These are phyloP conservation scores for Tachysurus vachellii DNA, from an alignment of 2,113 vertebrate species.

Conservation along the genomic window DNA sequence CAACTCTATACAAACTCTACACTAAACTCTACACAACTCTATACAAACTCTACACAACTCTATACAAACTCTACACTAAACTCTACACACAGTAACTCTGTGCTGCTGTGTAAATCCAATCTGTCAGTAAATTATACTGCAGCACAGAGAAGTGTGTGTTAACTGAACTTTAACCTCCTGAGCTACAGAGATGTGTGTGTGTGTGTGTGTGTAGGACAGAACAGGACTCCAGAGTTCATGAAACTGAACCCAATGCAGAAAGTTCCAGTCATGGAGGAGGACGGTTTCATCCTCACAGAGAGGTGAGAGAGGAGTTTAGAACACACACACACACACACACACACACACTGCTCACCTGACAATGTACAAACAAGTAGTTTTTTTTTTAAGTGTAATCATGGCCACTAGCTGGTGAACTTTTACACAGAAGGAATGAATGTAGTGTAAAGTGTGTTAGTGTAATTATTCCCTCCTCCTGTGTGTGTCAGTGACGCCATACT, in stretches of 20 bases:
- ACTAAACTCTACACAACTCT: background rate
- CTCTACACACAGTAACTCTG: too few relatives aligned
- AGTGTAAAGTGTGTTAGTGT: too few relatives aligned
- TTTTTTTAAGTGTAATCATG: background rate
- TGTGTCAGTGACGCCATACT: slow-evolving; percentile 72
- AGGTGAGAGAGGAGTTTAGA: slow-evolving; percentile 58
- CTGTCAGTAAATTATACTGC: background rate
- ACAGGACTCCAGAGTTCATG: slow-evolving; percentile 65
- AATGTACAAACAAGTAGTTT: background rate
- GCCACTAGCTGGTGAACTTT: background rate
- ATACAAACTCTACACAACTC: too few relatives aligned
- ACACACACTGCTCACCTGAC: background rate
- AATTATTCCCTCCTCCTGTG: background rate
- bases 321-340: background rate
- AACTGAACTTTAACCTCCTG: background rate
- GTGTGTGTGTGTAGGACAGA: slow-evolving; percentile 61
- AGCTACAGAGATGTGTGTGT: slow-evolving; percentile 8
- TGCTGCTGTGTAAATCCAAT: background rate
- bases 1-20: background rate
- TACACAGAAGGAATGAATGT: background rate
- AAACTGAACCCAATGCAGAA: slow-evolving; percentile 74
- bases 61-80: too few relatives aligned
- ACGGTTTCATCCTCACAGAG: slow-evolving; percentile 72
- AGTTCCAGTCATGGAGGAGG: slow-evolving; percentile 72
- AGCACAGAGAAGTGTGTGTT: background rate